Evolutionary conservation across 2,888 invertebrate species (phyloP).

Genomic region (Kuschelorhynchus macadamiae): DNA sequence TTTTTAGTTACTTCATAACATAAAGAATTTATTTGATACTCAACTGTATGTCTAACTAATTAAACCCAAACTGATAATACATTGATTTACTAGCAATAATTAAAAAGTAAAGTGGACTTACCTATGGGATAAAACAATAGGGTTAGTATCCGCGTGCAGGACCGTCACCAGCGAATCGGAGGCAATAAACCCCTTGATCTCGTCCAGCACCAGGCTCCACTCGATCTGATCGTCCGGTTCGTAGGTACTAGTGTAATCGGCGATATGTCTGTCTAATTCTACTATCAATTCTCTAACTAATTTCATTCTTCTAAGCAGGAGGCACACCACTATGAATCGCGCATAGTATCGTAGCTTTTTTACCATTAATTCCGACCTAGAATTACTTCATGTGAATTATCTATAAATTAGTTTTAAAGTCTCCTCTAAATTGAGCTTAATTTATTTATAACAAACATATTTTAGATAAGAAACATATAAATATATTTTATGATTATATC

Average conservation of each 20-base stretch:
- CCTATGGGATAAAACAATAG: slow-evolving; percentile 91
- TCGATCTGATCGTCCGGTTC: slow-evolving; percentile 98
- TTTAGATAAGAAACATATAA: no score
- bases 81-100: no score
- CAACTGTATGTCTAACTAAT: no score
- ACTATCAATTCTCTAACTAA: slow-evolving; percentile 91
- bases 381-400: no score
- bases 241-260: slow-evolving; percentile 95
- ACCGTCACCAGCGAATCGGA: slow-evolving; percentile 93
- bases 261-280: slow-evolving; percentile 94
- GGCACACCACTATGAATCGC: slow-evolving; percentile 95
- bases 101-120: no score
- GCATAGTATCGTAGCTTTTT: slow-evolving; percentile 97
- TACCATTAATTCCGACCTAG: slow-evolving; percentile 91
- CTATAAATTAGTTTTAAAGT: no score
- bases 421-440: no score
- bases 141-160: slow-evolving; percentile 88
- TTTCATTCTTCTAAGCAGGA: slow-evolving; percentile 93
- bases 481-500: no score
- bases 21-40: no score
- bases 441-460: no score
- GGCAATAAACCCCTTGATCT: slow-evolving; percentile 94
- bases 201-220: slow-evolving; percentile 94
- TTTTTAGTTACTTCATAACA: no score
- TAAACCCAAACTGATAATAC: no score